Conservation (phyloP, 2,797 vertebrate genomes). For the Adelosebastes latens region DNA sequence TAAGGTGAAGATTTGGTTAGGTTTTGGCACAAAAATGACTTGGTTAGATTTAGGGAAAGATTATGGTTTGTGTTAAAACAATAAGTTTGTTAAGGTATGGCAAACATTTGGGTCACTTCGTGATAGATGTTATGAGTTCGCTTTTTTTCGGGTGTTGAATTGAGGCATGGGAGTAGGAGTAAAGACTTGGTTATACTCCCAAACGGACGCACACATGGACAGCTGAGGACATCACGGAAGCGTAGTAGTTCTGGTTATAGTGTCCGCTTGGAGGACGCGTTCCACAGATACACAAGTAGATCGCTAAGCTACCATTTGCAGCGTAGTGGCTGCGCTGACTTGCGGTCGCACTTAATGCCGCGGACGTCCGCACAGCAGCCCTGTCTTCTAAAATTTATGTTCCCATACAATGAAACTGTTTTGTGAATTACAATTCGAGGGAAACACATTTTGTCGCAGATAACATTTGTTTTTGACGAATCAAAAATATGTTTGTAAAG, state of each 20-base stretch:
- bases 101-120: neutral
- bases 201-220: neutral
- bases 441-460: too few species aligned
- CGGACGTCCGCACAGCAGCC: too few species aligned
- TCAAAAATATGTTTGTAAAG: too few species aligned
- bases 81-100: neutral
- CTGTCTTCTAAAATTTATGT: fast-evolving
- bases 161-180: neutral
- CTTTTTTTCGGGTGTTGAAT: neutral
- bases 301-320: fast-evolving
- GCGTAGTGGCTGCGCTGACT: neutral
- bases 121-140: neutral
- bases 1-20: neutral
- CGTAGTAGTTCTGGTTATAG: neutral
- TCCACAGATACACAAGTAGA: neutral
- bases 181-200: too few species aligned
- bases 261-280: neutral
- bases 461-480: too few species aligned
- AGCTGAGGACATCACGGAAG: too few species aligned
- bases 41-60: neutral
- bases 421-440: too few species aligned
- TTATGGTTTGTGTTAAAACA: too few species aligned
- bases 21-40: neutral
- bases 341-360: too few species aligned
- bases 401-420: too few species aligned